A percentile compares a stretch with the other conserved stretches of the same genome.
phyloP scores from a whole-genome alignment of 1,140 invertebrate genomes.

The Aphelinus certus region DNA sequence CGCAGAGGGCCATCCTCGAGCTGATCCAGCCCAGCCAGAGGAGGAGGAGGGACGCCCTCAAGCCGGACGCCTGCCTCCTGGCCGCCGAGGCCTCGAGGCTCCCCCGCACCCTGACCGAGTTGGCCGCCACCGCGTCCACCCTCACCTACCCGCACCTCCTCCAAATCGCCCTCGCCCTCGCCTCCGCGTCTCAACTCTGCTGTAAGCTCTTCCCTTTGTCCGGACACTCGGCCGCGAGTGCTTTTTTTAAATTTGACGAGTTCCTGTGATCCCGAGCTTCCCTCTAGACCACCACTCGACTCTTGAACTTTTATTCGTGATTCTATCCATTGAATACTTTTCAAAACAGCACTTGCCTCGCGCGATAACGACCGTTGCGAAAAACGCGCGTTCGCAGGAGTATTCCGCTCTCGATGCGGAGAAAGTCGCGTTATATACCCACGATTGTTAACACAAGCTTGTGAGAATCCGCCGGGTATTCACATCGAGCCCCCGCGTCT shows the following conservation, averaged over 20 bases:
- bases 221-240: background rate
- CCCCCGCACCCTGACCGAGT: conserved; percentile 42
- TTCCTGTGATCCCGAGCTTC: background rate
- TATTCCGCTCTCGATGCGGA: too few species aligned
- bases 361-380: too few species aligned
- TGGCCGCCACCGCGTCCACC: conserved; percentile 37
- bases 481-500: too few species aligned
- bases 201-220: conserved; percentile 44
- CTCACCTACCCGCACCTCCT: conserved; percentile 44
- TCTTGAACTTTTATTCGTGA: too few species aligned
- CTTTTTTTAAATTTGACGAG: background rate
- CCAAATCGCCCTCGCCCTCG: conserved; percentile 43
- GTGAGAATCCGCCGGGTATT: too few species aligned
- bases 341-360: too few species aligned
- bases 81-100: conserved; percentile 49
- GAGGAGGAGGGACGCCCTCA: conserved; percentile 30
- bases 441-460: too few species aligned
- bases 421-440: too few species aligned
- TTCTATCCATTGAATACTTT: too few species aligned
- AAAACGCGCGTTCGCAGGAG: too few species aligned
- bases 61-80: conserved; percentile 38
- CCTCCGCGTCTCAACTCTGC: conserved; percentile 42
- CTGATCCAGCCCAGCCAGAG: background rate
- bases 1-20: background rate
- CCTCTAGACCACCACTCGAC: too few species aligned